Base-by-base conservation (phyloP, 2,888 invertebrate species). In the Melieria crassipennis region DNA sequence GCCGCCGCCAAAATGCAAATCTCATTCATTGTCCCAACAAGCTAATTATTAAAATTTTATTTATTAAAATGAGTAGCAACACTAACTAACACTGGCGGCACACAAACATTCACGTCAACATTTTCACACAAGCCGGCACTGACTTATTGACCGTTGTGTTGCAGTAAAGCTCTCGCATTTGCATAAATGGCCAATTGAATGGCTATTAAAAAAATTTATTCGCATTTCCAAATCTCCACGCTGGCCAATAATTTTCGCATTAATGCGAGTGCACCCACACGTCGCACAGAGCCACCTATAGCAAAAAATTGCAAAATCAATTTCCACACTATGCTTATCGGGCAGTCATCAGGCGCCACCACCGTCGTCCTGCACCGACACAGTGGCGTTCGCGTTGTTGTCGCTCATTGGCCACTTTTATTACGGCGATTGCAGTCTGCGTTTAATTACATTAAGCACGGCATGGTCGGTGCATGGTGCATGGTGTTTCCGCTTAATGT, bases 231-330 rank as follows among this genome's bases (percentile, higher is more conserved):
- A 58, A 65, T 50, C 55, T 60, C 66, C 62, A 66, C 47, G 52
- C 56, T 52, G 69, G 57, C 45, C 79, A 82, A 83, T 82, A 80
- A 83, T 82, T 82, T 83, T 76, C 78, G 80, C 82, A 80, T 83
- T 83, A 82, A 81, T 79, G 16, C 60, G 52, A 56, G 16, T 7
- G 52, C 16, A 52, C 55, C 55, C 45, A 45, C 10, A 50, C 46
- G 10, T 4, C 45, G 9, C 60, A 43, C 58, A 50, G 42, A 45
- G 52, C 43, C 30, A 52, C 43, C 60, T 3, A 9, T 58, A 5
- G 11, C 9, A 9, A 5, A 45, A 42, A 43, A 63, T 42, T 43
- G 6, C 52, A 52, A 72, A 70, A 74, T 75, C 75, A 82, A 83
- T 83, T 82, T 79, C 61, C 52, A 55, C 65, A 50, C 79, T 78